These are phyloP conservation scores for Leptopilina drosophilae DNA, from an alignment of 2,888 invertebrate species.

Conservation along the genomic window DNA sequence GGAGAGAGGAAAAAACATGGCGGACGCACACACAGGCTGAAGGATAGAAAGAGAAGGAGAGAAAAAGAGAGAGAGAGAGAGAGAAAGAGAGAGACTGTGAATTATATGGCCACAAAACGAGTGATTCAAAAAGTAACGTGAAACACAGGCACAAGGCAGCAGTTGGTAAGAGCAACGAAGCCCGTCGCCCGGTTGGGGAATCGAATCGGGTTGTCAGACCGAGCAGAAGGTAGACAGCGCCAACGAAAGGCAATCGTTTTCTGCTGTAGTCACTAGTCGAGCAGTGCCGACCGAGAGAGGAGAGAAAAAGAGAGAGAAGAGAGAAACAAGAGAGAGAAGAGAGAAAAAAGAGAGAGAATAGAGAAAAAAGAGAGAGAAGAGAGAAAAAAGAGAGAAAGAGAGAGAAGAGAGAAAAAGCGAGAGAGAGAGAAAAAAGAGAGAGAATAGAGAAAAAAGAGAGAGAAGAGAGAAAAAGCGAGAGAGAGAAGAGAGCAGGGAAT, in stretches of 20 bases:
- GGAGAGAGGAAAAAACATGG: constrained; percentile 41
- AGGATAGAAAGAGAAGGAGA: no score
- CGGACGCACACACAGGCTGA: not conserved
- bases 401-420: no score
- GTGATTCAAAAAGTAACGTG: not conserved
- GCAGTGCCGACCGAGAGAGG: constrained; percentile 55
- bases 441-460: no score
- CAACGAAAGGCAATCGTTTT: constrained; percentile 29
- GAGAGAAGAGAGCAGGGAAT: constrained; percentile 41
- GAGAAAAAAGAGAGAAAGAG: no score
- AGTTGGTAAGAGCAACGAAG: not conserved
- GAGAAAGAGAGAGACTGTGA: no score
- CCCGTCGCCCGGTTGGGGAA: constrained; percentile 9
- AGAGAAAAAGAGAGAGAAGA: constrained; percentile 50
- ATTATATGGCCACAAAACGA: no score
- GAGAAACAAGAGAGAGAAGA: not conserved
- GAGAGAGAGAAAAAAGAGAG: constrained; percentile 49
- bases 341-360: constrained; percentile 25
- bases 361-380: no score
- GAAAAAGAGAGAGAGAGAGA: no score
- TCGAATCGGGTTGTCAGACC: constrained; percentile 16
- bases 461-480: not conserved
- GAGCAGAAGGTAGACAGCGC: constrained; percentile 37
- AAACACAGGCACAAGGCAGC: not conserved
- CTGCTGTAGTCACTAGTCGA: no score